These are phyloP conservation scores for Daboia siamensis DNA, from an alignment of 2,113 vertebrate genomes.

Conservation along the genomic window DNA sequence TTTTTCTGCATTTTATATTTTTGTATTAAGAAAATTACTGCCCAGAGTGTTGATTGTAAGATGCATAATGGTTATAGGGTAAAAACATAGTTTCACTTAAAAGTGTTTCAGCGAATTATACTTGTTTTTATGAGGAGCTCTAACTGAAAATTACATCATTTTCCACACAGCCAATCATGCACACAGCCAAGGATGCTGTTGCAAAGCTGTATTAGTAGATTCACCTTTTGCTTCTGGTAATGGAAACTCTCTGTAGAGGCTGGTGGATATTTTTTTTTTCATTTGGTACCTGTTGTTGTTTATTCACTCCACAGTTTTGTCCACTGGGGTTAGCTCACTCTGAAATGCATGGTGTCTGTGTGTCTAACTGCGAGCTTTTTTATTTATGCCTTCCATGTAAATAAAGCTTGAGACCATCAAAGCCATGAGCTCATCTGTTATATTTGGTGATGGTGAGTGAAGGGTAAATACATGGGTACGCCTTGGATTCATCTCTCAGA, in stretches of 20 bases:
- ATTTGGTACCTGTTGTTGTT: conserved; percentile 15
- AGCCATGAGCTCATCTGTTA: conserved; percentile 65
- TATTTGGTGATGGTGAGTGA: conserved; percentile 62
- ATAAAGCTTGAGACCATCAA: conserved; percentile 50
- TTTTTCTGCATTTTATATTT: background rate
- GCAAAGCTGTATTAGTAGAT: background rate
- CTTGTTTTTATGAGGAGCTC: background rate
- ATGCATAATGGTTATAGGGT: background rate
- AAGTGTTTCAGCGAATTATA: background rate
- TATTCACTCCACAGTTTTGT: conserved; percentile 14
- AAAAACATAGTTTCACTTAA: background rate
- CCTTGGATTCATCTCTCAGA: conserved; percentile 23
- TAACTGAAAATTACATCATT: conserved; percentile 2
- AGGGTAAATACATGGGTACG: conserved; percentile 58
- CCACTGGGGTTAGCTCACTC: conserved; percentile 22
- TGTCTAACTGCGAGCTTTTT: conserved; percentile 44
- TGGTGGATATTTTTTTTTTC: conserved; percentile 4
- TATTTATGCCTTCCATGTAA: conserved; percentile 63
- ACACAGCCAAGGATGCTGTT: background rate
- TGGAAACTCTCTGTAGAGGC: background rate
- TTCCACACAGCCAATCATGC: background rate
- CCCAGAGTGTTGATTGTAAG: background rate
- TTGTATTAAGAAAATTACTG: background rate
- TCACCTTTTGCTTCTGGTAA: background rate
- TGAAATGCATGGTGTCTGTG: conserved; percentile 11